A percentile compares a stretch with the other conserved stretches of the same genome.
These are phyloP conservation scores for Lophochroa leadbeateri DNA, from an alignment of 2,113 vertebrate species.

Conservation along the genomic window DNA sequence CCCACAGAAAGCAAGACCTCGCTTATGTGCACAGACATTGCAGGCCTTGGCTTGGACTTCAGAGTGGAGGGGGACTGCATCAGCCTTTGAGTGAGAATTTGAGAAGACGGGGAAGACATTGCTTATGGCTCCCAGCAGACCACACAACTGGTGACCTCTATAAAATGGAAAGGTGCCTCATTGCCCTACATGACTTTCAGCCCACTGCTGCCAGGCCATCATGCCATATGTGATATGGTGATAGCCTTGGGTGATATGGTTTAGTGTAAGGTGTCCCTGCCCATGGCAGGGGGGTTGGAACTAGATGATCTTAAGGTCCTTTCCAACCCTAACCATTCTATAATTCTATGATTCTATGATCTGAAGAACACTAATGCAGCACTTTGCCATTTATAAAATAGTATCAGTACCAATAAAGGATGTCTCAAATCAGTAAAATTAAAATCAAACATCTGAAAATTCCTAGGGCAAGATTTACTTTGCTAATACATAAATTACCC, in stretches of 20 bases:
- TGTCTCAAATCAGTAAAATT: not conserved
- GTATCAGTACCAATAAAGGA: not conserved
- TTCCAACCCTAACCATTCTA: too few species aligned
- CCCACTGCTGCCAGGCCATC: not conserved
- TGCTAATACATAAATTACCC: not conserved
- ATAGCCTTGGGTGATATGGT: too few species aligned
- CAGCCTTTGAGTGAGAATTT: not conserved
- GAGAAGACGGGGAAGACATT: not conserved
- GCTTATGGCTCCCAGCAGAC: not conserved
- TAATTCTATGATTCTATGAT: not conserved
- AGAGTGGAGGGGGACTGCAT: not conserved
- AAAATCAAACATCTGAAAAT: not conserved
- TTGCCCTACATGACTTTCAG: not conserved
- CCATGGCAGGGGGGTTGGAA: too few species aligned
- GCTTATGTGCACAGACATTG: rapidly evolving
- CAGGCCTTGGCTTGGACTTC: not conserved
- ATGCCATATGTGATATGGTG: not conserved
- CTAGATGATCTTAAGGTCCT: too few species aligned
- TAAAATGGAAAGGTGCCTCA: not conserved
- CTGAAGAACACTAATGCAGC: not conserved
- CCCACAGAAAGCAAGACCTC: not conserved
- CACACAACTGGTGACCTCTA: not conserved
- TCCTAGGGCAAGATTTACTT: not conserved
- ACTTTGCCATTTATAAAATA: not conserved
- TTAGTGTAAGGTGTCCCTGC: too few species aligned